Base-by-base conservation (phyloP, 2,797 vertebrate genomes). In the Anabacerthia variegaticeps region DNA sequence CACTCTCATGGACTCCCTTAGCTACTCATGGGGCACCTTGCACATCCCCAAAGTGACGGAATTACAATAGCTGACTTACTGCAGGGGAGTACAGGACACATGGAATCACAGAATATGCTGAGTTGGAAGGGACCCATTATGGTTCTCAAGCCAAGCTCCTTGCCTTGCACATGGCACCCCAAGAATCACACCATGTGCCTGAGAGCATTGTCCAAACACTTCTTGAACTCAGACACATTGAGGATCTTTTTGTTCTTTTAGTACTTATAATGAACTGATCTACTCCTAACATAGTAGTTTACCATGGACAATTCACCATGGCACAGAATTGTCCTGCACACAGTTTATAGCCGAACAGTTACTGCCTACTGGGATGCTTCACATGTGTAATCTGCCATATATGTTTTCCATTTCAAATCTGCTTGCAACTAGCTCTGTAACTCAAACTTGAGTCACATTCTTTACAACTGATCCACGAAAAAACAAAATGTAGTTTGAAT, bases 341-440 rank as follows among this genome's bases (percentile, higher is more conserved):
- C 52, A 66, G 51, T 9, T 75, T 63, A 79, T 3, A 76, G 88
- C 48, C 66, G n/a, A 85, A 91, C 32, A 65, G 51, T 74, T 44
- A 34, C 0, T 2, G 22, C 73, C 76, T 68, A 21, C 73, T 65
- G 82, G 61, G 66, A 85, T 61, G 49, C 85, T 49, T 74, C 41
- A 34, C 8, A 13, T 32, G 19, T 37, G 22, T 46, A 23, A 51
- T 49, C 59, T 39, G 62, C 39, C 79, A 37, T 49, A 36, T 49
- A 14, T 51, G 66, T 75, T 94, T 92, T 75, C 76, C 88, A 88
- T 78, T 72, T 82, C 3, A 5, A 54, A 34, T 44, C 69, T 78
- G 76, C 91, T 95, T 93, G 66, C 83, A 75, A 10, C 48, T 21
- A 54, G 73, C 49, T 81, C 79, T 84, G 79, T 76, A 76, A 85